A percentile compares a stretch with the other conserved stretches of the same genome.
phyloP scores from a whole-genome alignment of 2,797 vertebrate genomes.

The Acanthornis magna region DNA sequence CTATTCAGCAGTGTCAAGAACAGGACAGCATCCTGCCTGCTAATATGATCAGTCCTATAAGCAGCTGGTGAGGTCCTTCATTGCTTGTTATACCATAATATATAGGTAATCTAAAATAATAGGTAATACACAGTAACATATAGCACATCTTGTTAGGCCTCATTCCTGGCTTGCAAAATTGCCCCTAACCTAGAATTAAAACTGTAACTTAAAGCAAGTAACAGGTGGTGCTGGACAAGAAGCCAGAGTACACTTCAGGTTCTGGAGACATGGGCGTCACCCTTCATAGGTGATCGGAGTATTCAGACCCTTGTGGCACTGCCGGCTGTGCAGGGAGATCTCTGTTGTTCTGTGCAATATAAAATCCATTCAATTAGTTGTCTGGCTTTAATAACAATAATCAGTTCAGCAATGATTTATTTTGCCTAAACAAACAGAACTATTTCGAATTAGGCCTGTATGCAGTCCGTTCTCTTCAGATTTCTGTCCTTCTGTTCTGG shows the following conservation, averaged over 20 bases:
- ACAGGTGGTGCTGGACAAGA: background rate
- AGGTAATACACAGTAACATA: too few relatives aligned
- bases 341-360: background rate
- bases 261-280: background rate
- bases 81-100: background rate
- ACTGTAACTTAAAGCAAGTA: background rate
- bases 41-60: background rate
- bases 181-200: background rate
- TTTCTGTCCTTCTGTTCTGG: background rate
- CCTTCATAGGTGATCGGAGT: rapidly evolving
- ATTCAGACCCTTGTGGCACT: background rate
- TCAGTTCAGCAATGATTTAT: background rate
- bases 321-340: background rate
- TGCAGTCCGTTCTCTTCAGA: background rate
- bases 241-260: background rate
- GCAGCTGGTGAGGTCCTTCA: background rate
- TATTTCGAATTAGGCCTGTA: background rate
- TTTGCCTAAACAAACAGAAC: background rate
- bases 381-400: background rate
- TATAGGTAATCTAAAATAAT: too few relatives aligned
- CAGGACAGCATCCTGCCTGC: background rate
- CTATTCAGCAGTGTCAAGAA: background rate
- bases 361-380: background rate
- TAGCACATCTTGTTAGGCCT: background rate
- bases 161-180: background rate